Conservation (phyloP, 2,888 invertebrate genomes). For the Phragmatobia fuliginosa region DNA sequence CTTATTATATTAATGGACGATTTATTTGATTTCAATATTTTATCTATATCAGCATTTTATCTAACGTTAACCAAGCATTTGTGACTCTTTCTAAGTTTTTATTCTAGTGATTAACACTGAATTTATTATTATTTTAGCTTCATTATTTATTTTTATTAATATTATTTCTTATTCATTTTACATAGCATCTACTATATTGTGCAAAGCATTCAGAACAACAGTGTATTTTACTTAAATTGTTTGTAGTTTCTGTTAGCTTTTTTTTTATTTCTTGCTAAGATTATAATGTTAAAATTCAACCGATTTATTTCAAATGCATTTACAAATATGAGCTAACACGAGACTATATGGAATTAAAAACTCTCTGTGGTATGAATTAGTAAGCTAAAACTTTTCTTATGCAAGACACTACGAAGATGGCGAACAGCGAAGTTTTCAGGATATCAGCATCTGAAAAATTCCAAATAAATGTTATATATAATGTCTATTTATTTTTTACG, state of each 20-base stretch:
- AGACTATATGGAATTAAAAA: slow-evolving; percentile 18
- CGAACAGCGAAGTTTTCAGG: slow-evolving; percentile 72
- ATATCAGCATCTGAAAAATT: slow-evolving; percentile 76
- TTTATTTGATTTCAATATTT: slow-evolving; percentile 25
- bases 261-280: background rate
- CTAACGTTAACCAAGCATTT: slow-evolving; percentile 27
- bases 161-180: slow-evolving; percentile 23
- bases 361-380: slow-evolving; percentile 34
- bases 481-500: too few species aligned
- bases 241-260: background rate
- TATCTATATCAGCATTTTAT: slow-evolving; percentile 23
- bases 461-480: background rate
- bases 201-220: slow-evolving; percentile 23
- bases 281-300: background rate
- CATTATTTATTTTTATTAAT: slow-evolving; percentile 38
- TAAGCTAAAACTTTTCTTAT: slow-evolving; percentile 68
- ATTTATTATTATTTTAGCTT: slow-evolving; percentile 20
- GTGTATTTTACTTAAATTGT: background rate
- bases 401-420: slow-evolving; percentile 66
- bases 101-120: slow-evolving; percentile 33
- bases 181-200: slow-evolving; percentile 33
- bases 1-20: slow-evolving; percentile 44
- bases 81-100: slow-evolving; percentile 44
- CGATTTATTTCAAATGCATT: background rate
- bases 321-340: slow-evolving; percentile 19